Evolutionary conservation across 2,797 vertebrate species (phyloP).

Genomic region (Karalla daura): DNA sequence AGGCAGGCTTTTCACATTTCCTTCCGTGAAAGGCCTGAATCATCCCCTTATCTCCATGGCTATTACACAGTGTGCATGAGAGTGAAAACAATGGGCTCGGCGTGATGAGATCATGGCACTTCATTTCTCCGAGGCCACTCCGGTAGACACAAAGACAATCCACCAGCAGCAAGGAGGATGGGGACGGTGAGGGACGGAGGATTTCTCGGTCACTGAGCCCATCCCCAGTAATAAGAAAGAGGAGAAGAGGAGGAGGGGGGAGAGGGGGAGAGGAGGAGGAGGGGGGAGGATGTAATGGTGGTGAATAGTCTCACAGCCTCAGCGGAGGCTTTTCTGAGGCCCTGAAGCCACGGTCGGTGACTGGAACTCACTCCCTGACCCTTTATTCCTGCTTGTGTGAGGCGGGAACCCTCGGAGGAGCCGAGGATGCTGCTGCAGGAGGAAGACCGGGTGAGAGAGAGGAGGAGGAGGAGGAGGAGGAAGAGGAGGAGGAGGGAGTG

Average conservation of each 20-base stretch:
- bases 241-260: background rate
- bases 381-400: conserved; percentile 64
- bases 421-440: conserved; percentile 9
- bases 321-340: conserved; percentile 38
- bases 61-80: conserved; percentile 76
- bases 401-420: conserved; percentile 50
- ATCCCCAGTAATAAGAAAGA: conserved; percentile 63
- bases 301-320: conserved; percentile 43
- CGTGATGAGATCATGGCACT: conserved; percentile 78
- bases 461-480: conserved; percentile 27
- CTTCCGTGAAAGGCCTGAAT: conserved; percentile 75
- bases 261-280: background rate
- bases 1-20: conserved; percentile 70
- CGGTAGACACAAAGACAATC: conserved; percentile 68
- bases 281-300: background rate
- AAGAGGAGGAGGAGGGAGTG: conserved; percentile 29
- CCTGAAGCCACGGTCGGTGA: conserved; percentile 61
- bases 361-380: conserved; percentile 65
- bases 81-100: conserved; percentile 77
- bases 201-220: conserved; percentile 72
- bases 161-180: conserved; percentile 47
- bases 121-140: conserved; percentile 69
- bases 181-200: conserved; percentile 37
- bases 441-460: conserved; percentile 23
- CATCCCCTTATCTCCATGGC: conserved; percentile 79